Evolutionary conservation across 1,140 invertebrate species (phyloP).

Genomic region (Neodiprion lecontei): DNA sequence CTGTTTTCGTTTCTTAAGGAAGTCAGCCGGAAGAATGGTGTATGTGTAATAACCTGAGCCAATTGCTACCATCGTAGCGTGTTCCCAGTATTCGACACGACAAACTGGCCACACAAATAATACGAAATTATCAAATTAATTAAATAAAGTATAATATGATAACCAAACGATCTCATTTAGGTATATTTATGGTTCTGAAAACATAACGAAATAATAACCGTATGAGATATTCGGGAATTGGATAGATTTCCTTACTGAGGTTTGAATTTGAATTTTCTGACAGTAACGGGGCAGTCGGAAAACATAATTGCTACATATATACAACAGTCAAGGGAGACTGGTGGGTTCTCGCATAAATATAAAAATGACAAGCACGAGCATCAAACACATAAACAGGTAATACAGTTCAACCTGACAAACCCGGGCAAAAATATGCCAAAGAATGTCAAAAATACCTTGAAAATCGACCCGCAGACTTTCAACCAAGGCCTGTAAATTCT

Average conservation of each 20-base stretch:
- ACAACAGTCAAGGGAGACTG: not conserved
- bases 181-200: no score
- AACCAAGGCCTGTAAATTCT: not conserved
- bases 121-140: slow-evolving; percentile 31
- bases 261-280: no score
- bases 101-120: slow-evolving; percentile 52
- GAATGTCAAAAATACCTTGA: no score
- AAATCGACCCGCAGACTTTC: no score
- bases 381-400: slow-evolving; percentile 2
- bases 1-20: slow-evolving; percentile 43
- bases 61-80: slow-evolving; percentile 52
- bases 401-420: not conserved
- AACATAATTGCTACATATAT: no score
- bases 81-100: slow-evolving; percentile 55
- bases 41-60: slow-evolving; percentile 49
- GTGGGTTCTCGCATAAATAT: not conserved
- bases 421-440: no score
- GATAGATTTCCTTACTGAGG: no score
- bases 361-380: not conserved
- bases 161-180: no score
- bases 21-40: slow-evolving; percentile 50
- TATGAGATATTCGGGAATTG: no score
- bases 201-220: no score
- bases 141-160: not conserved
- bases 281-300: no score